Percentiles rank a stretch among this genome's conserved stretches.
phyloP scores from a whole-genome alignment of 2,113 vertebrate genomes.

The Empidonax alnorum region DNA sequence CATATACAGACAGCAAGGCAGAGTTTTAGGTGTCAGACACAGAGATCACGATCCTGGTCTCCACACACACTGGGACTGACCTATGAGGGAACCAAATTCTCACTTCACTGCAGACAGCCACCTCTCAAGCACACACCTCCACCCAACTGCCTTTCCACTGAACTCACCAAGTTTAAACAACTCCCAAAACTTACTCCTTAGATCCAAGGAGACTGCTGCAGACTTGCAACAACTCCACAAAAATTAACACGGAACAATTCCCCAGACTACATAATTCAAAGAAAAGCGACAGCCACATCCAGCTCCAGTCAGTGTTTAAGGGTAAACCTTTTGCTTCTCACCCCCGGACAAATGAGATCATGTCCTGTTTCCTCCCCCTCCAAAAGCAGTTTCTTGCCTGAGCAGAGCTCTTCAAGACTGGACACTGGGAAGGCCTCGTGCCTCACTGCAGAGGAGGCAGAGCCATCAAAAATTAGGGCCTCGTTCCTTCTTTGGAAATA shows the following conservation, averaged over 20 bases:
- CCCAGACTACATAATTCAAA: background rate
- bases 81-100: background rate
- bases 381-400: background rate
- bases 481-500: background rate
- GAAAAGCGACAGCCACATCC: background rate
- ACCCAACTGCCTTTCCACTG: background rate
- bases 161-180: background rate
- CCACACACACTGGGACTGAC: background rate
- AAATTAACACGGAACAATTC: background rate
- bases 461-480: background rate
- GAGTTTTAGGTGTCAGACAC: background rate
- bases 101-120: background rate
- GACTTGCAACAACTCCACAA: background rate
- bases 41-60: background rate
- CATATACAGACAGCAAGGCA: background rate
- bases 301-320: background rate
- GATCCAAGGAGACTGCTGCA: background rate
- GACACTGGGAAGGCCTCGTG: background rate
- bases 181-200: background rate
- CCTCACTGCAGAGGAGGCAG: background rate
- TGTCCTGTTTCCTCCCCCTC: slow-evolving; percentile 22
- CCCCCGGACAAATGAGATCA: slow-evolving; percentile 38
- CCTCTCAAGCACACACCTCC: background rate
- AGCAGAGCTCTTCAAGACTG: background rate
- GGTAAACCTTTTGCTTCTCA: slow-evolving; percentile 26